Evolutionary conservation across 37 sponge, comb jelly and placozoan species (phyloP).

Genomic region (Beroe ovata): DNA sequence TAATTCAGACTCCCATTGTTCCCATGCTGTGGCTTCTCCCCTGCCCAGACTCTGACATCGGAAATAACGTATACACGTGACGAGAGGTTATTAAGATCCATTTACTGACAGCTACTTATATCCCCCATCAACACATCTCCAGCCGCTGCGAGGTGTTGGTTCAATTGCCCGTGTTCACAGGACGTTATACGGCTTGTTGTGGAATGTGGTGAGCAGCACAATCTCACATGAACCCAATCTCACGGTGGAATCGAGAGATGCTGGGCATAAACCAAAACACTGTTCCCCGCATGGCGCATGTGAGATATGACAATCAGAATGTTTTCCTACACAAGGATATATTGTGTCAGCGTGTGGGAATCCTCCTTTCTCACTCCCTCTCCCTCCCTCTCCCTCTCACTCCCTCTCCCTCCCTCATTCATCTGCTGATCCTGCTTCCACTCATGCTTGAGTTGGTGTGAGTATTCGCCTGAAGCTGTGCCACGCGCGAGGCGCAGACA

Average conservation of each 20-base stretch:
- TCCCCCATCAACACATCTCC: not conserved
- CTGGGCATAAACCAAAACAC: too few relatives aligned
- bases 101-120: not conserved
- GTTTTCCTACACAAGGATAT: too few relatives aligned
- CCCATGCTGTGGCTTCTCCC: not conserved
- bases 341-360: not conserved
- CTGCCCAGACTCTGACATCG: not conserved
- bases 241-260: too few relatives aligned
- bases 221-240: too few relatives aligned
- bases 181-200: not conserved
- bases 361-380: not conserved
- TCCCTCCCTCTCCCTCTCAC: too few relatives aligned
- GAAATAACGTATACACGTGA: not conserved
- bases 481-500: too few relatives aligned
- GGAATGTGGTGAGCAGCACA: not conserved
- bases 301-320: too few relatives aligned
- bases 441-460: too few relatives aligned
- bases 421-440: too few relatives aligned
- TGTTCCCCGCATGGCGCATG: too few relatives aligned
- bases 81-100: not conserved
- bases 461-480: too few relatives aligned
- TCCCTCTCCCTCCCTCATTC: too few relatives aligned
- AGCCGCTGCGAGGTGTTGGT: not conserved
- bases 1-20: not conserved
- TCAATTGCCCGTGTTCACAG: not conserved